Base-by-base conservation (phyloP, 1,140 invertebrate genomes). In the Tetranychus urticae region DNA sequence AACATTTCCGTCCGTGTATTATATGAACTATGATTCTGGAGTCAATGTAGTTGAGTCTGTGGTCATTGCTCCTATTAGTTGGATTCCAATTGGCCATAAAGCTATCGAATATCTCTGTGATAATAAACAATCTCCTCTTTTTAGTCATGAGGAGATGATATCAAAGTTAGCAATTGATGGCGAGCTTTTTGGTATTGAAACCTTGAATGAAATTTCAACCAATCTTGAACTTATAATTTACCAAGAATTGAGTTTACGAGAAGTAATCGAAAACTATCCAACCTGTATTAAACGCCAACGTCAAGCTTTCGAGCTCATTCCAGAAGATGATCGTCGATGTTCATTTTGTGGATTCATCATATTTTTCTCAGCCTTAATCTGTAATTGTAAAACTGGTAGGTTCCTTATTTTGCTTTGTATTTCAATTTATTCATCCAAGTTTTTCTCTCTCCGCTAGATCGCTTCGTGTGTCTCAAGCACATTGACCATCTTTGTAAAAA, bases 21-120 rank as follows among this genome's bases (percentile, higher is more conserved):
- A 99, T 76, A 90, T 93, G 47, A 94, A 94, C 14, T 99, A 97
- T 70, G 99, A 99, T 76, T 92, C 97, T 72, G 96, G 96, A 34
- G 97, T 97, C 69, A 99, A 99, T 72, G 97, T 99, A 75, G 96
- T 94, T 39, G 96, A 99, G 76, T 96, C 96, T 54, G 94, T 98
- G 8, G 99, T 99, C 75, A 99, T 98, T 76, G 93, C 92, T 63
- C 92, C 93, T 7, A 85, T 92, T 60, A 93, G 98, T 76, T 99
- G 96, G 96, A 73, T 97, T 33, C 81, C 85, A 68, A 85, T 94
- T 73, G 96, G 96, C 0, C 80, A 94, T 55, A 82, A 86, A 58
- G 97, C 92, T 74, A 83, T 99, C 61, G 77, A 83, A 31, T 88
- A 98, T 75, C 99, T 99, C 75, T 89, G 90, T 0, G 81, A 82